Percentiles rank a stretch among this genome's conserved stretches.
Conservation (phyloP, 2,797 vertebrate genomes). For the Sparus aurata region DNA sequence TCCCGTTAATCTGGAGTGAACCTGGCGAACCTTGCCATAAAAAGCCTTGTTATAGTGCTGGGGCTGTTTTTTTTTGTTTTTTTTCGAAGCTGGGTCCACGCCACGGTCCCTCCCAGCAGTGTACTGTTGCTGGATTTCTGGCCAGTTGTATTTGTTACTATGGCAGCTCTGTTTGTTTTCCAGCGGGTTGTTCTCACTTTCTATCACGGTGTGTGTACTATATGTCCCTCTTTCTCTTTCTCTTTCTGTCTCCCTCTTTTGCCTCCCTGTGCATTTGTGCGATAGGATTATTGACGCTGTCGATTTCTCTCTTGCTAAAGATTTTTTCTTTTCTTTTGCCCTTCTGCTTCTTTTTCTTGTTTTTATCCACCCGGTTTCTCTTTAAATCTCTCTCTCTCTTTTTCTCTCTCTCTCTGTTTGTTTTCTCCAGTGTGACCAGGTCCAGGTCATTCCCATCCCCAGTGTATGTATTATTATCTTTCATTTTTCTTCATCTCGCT, state of each 20-base stretch:
- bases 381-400: conserved; percentile 46
- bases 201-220: conserved; percentile 46
- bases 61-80: conserved; percentile 40
- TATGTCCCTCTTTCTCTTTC: conserved; percentile 61
- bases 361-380: conserved; percentile 11
- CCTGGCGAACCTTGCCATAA: conserved; percentile 68
- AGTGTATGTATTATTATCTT: conserved; percentile 94
- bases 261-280: conserved; percentile 44
- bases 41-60: conserved; percentile 69
- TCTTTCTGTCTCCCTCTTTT: conserved; percentile 9
- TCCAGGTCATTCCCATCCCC: conserved; percentile 94
- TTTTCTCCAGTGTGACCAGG: conserved; percentile 86
- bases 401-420: conserved; percentile 71
- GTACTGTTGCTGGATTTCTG: conserved; percentile 70
- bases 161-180: conserved; percentile 78
- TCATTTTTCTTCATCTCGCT: conserved; percentile 71
- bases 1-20: conserved; percentile 67
- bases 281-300: conserved; percentile 63
- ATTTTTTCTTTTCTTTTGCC: conserved; percentile 46
- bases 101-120: conserved; percentile 67
- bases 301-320: conserved; percentile 34
- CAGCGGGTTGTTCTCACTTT: conserved; percentile 58
- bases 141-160: conserved; percentile 76
- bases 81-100: conserved; percentile 45
- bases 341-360: conserved; percentile 11